phyloP scores from a whole-genome alignment of 2,888 invertebrate genomes.

The Phyllotreta striolata region DNA sequence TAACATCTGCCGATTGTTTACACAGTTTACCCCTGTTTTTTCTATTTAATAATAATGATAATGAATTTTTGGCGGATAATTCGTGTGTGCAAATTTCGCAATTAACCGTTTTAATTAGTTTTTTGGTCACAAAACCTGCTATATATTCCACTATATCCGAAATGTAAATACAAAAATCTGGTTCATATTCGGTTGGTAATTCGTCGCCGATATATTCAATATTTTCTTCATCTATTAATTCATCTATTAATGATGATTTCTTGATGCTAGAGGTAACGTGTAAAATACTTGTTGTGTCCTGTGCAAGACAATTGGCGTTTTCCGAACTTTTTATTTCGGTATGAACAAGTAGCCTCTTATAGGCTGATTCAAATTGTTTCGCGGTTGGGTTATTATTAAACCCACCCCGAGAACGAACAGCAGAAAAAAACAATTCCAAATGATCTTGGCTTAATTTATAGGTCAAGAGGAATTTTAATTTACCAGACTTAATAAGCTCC shows the following conservation, averaged over 20 bases:
- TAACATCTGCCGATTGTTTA: neutral
- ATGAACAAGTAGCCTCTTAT: conserved; percentile 28
- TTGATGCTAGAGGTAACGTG: conserved; percentile 19
- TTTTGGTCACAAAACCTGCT: conserved; percentile 21
- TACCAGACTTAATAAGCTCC: conserved; percentile 4
- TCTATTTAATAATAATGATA: neutral
- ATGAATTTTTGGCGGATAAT: neutral
- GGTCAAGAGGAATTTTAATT: conserved; percentile 17
- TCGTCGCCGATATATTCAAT: too few species aligned
- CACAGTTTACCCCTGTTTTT: neutral
- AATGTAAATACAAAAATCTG: neutral
- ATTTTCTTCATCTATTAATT: neutral
- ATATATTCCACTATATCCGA: conserved; percentile 16
- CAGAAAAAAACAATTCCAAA: conserved; percentile 23
- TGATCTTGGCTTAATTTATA: conserved; percentile 31
- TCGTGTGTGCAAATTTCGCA: conserved; percentile 2
- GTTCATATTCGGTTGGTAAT: neutral
- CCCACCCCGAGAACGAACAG: conserved; percentile 15
- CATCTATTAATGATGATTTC: neutral
- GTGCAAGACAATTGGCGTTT: conserved; percentile 31
- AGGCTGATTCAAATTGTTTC: neutral
- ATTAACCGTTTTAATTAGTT: conserved; percentile 1
- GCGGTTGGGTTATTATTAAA: conserved; percentile 23
- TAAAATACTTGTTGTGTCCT: conserved; percentile 29
- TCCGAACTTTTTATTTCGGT: conserved; percentile 27